Evolutionary conservation across 2,888 invertebrate species (phyloP).

Genomic region (Stenodema calcarata): DNA sequence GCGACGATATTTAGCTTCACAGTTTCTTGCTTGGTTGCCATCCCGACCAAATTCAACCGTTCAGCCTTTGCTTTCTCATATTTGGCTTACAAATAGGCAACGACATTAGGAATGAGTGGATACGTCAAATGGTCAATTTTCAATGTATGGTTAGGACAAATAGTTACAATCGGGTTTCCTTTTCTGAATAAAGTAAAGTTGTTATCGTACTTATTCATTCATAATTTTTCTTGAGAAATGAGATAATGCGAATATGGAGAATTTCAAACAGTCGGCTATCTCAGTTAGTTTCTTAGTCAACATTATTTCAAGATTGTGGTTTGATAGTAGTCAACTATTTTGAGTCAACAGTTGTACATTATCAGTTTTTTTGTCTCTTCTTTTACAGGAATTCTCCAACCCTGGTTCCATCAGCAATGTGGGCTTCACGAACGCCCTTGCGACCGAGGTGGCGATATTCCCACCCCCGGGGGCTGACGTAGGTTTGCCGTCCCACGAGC

Average conservation of each 20-base stretch:
- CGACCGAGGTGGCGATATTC: constrained; percentile 63
- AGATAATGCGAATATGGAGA: not conserved
- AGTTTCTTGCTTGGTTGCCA: no score
- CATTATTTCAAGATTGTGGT: not conserved
- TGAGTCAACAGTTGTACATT: not conserved
- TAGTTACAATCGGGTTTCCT: no score
- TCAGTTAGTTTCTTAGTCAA: not conserved
- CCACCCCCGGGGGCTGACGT: constrained; percentile 59
- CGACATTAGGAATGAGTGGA: no score
- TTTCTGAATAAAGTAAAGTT: no score
- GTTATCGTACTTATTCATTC: no score
- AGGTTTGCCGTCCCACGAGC: constrained; percentile 53
- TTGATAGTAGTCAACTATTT: not conserved
- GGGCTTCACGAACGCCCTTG: constrained; percentile 55
- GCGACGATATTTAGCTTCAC: no score
- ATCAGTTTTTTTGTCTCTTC: not conserved
- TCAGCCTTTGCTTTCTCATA: no score
- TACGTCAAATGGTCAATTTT: no score
- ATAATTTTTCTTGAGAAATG: not conserved
- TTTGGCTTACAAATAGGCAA: no score
- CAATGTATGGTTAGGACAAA: no score
- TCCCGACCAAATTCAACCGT: no score
- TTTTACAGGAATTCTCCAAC: constrained; percentile 58
- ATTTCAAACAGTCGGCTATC: not conserved
- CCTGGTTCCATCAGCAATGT: constrained; percentile 60